A percentile compares a stretch with the other conserved stretches of the same genome.
These are phyloP conservation scores for Drosophila sordidapex DNA, from an alignment of 2,888 invertebrate species.

Conservation along the genomic window DNA sequence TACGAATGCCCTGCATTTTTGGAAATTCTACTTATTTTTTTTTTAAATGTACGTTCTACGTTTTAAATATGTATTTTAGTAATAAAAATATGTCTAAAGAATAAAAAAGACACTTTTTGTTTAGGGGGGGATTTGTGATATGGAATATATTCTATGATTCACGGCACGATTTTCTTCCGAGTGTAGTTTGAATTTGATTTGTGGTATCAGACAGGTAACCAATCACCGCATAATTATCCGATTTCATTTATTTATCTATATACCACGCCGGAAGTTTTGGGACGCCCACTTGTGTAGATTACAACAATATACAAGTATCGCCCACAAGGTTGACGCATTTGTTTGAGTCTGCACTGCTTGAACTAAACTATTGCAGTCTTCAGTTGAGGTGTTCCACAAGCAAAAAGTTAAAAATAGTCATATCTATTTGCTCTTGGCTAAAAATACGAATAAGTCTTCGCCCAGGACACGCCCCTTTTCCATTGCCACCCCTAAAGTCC, in stretches of 20 bases:
- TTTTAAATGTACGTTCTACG: no score
- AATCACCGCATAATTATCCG: slow-evolving; percentile 44
- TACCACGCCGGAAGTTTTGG: slow-evolving; percentile 34
- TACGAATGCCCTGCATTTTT: no score
- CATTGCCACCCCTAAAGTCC: not conserved
- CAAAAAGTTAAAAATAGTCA: slow-evolving; percentile 37
- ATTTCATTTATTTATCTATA: slow-evolving; percentile 47
- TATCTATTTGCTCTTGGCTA: slow-evolving; percentile 16
- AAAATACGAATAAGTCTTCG: slow-evolving; percentile 32
- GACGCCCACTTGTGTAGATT: slow-evolving; percentile 9
- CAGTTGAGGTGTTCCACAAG: slow-evolving; percentile 10
- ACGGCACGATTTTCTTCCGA: not conserved
- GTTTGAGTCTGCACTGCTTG: not conserved
- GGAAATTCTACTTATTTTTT: no score
- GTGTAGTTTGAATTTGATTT: not conserved
- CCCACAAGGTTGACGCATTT: slow-evolving; percentile 36
- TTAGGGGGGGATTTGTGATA: no score
- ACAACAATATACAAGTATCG: not conserved
- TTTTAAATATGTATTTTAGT: not conserved
- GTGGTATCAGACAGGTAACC: not conserved
- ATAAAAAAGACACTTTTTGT: not conserved
- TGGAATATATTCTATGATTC: no score
- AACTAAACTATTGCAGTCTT: slow-evolving; percentile 8
- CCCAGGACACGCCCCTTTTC: not conserved
- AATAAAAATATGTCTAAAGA: not conserved